Evolutionary conservation across 2,797 vertebrate species (phyloP).

Genomic region (Sebastes miniatus): DNA sequence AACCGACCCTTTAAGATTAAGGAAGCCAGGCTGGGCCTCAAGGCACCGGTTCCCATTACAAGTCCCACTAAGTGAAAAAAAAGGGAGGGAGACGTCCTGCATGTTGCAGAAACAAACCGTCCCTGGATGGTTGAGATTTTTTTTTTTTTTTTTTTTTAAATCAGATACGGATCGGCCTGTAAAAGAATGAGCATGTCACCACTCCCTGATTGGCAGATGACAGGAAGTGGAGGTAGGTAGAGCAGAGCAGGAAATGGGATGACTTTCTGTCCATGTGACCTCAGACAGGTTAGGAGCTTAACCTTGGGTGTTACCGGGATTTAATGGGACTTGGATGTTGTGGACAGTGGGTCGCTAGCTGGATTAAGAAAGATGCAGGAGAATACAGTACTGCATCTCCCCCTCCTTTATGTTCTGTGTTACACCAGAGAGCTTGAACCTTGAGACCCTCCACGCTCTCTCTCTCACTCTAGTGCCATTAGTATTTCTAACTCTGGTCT

Average conservation of each 20-base stretch:
- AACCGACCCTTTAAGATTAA: conserved; percentile 35
- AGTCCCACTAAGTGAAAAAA: conserved; percentile 44
- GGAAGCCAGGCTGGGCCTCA: conserved; percentile 56
- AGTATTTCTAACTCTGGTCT: conserved; percentile 59
- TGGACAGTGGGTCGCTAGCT: conserved; percentile 11
- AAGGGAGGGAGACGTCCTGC: conserved; percentile 15
- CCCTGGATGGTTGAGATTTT: not conserved
- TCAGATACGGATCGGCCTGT: not conserved
- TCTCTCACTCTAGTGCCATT: conserved; percentile 45
- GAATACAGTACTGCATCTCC: conserved; percentile 35
- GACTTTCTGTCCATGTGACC: conserved; percentile 43
- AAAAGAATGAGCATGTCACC: conserved; percentile 9
- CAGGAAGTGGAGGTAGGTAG: conserved; percentile 47
- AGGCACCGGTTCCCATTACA: conserved; percentile 54
- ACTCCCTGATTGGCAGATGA: conserved; percentile 42
- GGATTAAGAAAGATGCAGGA: conserved; percentile 45
- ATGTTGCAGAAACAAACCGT: conserved; percentile 16
- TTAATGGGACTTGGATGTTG: conserved; percentile 30
- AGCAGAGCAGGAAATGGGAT: conserved; percentile 42
- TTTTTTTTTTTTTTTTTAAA: not conserved
- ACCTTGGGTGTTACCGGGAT: conserved; percentile 32
- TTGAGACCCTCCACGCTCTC: conserved; percentile 34
- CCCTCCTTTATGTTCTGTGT: conserved; percentile 33
- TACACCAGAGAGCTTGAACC: conserved; percentile 45
- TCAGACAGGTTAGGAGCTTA: conserved; percentile 41